A percentile compares a stretch with the other conserved stretches of the same genome.
Evolutionary conservation across 92 coral and sea anemone species (phyloP).

Genomic region (Palythoa caribaeorum): DNA sequence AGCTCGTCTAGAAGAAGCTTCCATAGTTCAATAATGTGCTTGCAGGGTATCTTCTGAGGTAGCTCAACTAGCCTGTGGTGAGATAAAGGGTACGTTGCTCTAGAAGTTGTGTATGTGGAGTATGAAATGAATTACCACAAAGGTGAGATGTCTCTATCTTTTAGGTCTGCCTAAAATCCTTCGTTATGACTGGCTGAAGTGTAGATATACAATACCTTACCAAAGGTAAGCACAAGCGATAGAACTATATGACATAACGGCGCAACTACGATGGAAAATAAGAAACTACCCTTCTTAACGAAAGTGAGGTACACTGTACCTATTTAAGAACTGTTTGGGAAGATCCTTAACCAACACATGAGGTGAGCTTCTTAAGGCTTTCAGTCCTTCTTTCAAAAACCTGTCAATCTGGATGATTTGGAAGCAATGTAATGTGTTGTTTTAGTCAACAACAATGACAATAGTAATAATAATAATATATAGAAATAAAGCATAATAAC

Average conservation of each 20-base stretch:
- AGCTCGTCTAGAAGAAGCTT: conserved; percentile 27
- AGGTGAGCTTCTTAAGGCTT: background rate
- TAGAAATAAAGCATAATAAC: background rate
- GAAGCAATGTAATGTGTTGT: background rate
- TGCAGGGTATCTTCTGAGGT: conserved; percentile 35
- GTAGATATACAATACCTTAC: too few relatives aligned
- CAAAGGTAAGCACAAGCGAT: too few relatives aligned
- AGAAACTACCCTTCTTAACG: background rate
- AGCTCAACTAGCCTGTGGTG: conserved; percentile 5
- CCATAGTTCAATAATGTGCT: conserved; percentile 38
- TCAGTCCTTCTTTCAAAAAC: conserved; percentile 31
- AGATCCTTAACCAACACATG: background rate
- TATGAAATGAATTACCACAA: too few relatives aligned
- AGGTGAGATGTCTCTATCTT: too few relatives aligned
- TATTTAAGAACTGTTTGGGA: conserved; percentile 22
- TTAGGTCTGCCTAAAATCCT: too few relatives aligned
- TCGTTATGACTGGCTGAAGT: too few relatives aligned
- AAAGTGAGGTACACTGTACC: background rate
- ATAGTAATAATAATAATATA: background rate
- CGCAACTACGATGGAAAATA: background rate
- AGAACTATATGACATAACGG: too few relatives aligned
- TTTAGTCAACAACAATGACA: background rate
- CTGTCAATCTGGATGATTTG: conserved; percentile 17
- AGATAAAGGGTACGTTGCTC: background rate
- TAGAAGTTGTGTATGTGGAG: background rate